Evolutionary conservation across 37 sponge, comb jelly and placozoan species (phyloP), one percentile per base, ranked within the genome.

Genomic region (Beroe ovata): DNA sequence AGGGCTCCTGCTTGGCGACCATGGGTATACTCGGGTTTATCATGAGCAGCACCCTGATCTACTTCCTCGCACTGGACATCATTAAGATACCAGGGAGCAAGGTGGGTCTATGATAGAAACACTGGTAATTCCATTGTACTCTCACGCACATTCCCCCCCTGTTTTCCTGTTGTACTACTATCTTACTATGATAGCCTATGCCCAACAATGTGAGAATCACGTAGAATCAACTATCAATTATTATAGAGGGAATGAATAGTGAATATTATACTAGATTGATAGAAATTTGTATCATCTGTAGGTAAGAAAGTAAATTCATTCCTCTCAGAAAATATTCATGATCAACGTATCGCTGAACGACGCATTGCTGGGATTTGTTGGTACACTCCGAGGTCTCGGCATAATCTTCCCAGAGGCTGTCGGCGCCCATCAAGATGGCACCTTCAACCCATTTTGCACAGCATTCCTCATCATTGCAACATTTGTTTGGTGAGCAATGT

Each of bases 291-390:
- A n/a, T n/a, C n/a, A n/a, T n/a, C n/a, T n/a, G n/a, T n/a, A n/a
- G n/a, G n/a, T n/a, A n/a, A n/a, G n/a, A n/a, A n/a, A n/a, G n/a
- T n/a, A n/a, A n/a, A n/a, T n/a, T n/a, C n/a, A n/a, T n/a, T n/a
- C n/a, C 11, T 40, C 41, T 36, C 84, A 77, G 84, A 42, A 42
- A n/a, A 77, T 77, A 2, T 77, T 77, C 47, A 6, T 77, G 84
- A 25, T 77, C 4, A 77, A 77, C 84, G 28, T 77, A 26, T 33
- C 84, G 1, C 1, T 77, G n/a, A 77, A 42, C 54, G 84, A 77
- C 47, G 28, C 54, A 3, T 8, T 39, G n/a, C 20, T 77, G 26
- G 54, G 84, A 1, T 11, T 77, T 11, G 54, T 77, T 1, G 84
- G 38, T 4, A 18, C 41, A n/a, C 25, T 22, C 41, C 35, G 84